A percentile compares a stretch with the other conserved stretches of the same genome.
Evolutionary conservation across 2,888 invertebrate species (phyloP).

Genomic region (Acanthococcus lagerstroemiae): DNA sequence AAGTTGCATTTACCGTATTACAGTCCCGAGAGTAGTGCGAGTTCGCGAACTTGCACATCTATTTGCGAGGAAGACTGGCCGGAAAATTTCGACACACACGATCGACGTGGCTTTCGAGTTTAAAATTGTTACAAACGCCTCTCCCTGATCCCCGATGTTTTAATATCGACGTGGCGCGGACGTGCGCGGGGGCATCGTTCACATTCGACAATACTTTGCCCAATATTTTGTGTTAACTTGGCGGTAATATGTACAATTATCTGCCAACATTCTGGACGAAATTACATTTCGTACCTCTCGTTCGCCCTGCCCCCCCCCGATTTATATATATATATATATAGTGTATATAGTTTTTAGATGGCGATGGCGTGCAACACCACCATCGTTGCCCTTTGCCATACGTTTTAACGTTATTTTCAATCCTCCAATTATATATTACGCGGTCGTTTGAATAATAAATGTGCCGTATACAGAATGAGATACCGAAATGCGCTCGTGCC

Average conservation of each 20-base stretch:
- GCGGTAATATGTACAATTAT: conserved; percentile 9
- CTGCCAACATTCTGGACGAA: conserved; percentile 9
- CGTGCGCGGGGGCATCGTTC: background rate
- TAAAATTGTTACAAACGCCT: too few species aligned
- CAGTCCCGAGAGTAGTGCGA: too few species aligned
- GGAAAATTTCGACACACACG: too few species aligned
- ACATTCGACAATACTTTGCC: conserved; percentile 9
- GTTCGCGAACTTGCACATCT: too few species aligned
- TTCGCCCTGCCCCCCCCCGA: background rate
- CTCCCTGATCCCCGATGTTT: too few species aligned
- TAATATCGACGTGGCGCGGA: too few species aligned
- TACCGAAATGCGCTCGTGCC: background rate
- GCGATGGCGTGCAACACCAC: background rate
- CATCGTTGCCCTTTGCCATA: background rate
- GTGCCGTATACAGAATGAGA: background rate
- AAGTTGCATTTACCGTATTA: too few species aligned
- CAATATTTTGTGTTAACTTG: conserved; percentile 11
- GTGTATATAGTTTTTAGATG: background rate
- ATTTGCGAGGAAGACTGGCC: too few species aligned
- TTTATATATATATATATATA: background rate
- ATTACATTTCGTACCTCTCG: background rate
- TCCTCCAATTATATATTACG: conserved; percentile 7
- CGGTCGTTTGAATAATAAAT: conserved; percentile 9
- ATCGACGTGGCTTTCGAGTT: too few species aligned
- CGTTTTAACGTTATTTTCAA: background rate